A percentile compares a stretch with the other conserved stretches of the same genome.
These are phyloP conservation scores for Adineta ricciae DNA, from an alignment of 2,888 invertebrate genomes.

Conservation along the genomic window DNA sequence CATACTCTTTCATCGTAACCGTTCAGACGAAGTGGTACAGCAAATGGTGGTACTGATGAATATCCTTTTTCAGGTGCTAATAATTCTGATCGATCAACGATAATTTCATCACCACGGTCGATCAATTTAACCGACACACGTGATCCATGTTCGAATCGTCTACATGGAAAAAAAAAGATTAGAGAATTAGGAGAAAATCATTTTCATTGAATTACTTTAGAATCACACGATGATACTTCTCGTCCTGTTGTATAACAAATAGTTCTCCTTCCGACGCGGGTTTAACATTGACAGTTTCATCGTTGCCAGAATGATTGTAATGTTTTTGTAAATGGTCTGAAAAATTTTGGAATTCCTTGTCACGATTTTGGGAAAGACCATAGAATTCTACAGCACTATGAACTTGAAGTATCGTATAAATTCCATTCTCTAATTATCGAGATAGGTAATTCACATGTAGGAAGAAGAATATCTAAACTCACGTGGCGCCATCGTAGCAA, in stretches of 20 bases:
- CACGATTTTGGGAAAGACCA: not conserved
- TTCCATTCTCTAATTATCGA: not conserved
- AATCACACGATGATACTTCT: not conserved
- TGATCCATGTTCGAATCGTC: not conserved
- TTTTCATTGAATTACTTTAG: not conserved
- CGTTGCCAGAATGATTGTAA: not conserved
- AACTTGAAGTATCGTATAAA: not conserved
- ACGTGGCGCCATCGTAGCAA: not conserved
- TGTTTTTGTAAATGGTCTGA: not conserved
- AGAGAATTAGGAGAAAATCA: too few species aligned
- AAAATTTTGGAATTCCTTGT: not conserved
- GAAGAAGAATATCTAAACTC: not conserved
- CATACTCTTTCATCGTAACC: not conserved
- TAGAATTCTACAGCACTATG: conserved; percentile 7
- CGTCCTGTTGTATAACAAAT: not conserved
- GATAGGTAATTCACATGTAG: not conserved
- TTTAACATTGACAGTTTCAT: not conserved
- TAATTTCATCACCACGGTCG: conserved; percentile 13
- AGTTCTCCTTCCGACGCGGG: not conserved
- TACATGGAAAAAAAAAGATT: not conserved
- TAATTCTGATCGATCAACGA: conserved; percentile 7
- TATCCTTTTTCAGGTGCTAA: not conserved
- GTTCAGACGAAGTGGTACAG: not conserved
- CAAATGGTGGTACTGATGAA: not conserved
- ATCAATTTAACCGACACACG: not conserved